Base-by-base conservation (phyloP, 2,797 vertebrate species). In the Eidolon dupreanum region DNA sequence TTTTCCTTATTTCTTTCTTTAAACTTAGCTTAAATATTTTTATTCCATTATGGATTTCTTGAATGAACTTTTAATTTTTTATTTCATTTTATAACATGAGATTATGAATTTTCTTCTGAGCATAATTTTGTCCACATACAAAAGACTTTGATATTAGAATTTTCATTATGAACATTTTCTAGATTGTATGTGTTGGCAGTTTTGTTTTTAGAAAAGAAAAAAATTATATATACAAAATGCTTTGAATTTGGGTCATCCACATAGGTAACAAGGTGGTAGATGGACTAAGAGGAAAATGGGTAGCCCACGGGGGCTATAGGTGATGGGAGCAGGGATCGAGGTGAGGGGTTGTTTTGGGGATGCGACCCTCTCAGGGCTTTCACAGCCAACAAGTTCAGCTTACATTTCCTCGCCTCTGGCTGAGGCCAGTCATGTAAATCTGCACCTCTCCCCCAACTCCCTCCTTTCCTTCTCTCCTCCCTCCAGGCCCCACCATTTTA, bases 41-140 rank as follows among this genome's bases (percentile, higher is more conserved):
- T 38, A 73, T 43, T 49, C 36, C 70, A 77, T 93, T 78, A 83
- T 78, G 26, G 55, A 33, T 16, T 38, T 77, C 49, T 51, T 74
- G 17, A 70, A 78, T 84, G 8, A 79, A 46, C 71, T 90, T 61
- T 68, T 53, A 28, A 22, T 90, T 89, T 85, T 70, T 94, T 49
- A 68, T 43, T 53, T 79, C n/a, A 70, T 86, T 59, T 88, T 61
- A 36, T 70, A 71, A 78, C 51, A 41, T 57, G 19, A 78, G 28
- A 81, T 28, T 26, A 49, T 75, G 63, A 57, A 94, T 77, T 89
- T 57, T 93, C 66, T 89, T 82, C 20, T 89, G n/a, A 89, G 10
- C 20, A 49, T 75, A 51, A 41, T 68, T 75, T 77, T 59, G 41
- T 22, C 70, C 41, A 22, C 16, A 41, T 41, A 33, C 41, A 28